phyloP scores from a whole-genome alignment of 2,797 vertebrate species.

The Gobio occitaniae region DNA sequence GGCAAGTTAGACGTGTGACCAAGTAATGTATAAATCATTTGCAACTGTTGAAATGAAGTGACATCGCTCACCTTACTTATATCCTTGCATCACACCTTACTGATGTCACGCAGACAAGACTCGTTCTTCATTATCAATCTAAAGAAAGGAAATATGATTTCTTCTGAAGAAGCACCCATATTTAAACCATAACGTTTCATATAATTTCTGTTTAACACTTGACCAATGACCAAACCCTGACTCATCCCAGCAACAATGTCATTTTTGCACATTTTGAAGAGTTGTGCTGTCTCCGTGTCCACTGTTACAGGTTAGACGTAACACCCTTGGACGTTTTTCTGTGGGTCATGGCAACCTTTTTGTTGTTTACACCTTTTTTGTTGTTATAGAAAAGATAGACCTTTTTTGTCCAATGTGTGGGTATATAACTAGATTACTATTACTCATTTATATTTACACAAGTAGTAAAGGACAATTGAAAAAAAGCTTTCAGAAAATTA shows the following conservation, averaged over 20 bases:
- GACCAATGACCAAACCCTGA: conserved; percentile 14
- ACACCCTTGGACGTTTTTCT: not conserved
- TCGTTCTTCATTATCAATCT: not conserved
- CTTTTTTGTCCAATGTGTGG: conserved; percentile 30
- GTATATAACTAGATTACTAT: conserved; percentile 35
- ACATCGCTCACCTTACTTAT: not conserved
- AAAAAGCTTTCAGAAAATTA: conserved; percentile 15
- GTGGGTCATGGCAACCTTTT: conserved; percentile 15
- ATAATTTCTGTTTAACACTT: not conserved
- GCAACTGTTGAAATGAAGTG: not conserved
- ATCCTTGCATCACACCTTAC: not conserved
- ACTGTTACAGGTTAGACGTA: conserved; percentile 13
- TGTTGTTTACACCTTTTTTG: conserved; percentile 8
- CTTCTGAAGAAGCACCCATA: not conserved
- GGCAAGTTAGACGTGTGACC: conserved; percentile 65
- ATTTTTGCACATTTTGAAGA: conserved; percentile 34
- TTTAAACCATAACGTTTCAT: not conserved
- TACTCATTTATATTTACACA: conserved; percentile 46
- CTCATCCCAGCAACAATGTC: not conserved
- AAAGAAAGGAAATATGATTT: not conserved
- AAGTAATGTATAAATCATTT: conserved; percentile 61
- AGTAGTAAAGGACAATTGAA: conserved; percentile 19
- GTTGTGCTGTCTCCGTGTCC: conserved; percentile 36
- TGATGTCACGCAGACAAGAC: not conserved
- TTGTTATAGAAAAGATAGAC: not conserved